Evolutionary conservation across 2,888 invertebrate genomes (phyloP), one percentile per base, ranked within the genome.

Genomic region (Xanthorhoe spadicearia): DNA sequence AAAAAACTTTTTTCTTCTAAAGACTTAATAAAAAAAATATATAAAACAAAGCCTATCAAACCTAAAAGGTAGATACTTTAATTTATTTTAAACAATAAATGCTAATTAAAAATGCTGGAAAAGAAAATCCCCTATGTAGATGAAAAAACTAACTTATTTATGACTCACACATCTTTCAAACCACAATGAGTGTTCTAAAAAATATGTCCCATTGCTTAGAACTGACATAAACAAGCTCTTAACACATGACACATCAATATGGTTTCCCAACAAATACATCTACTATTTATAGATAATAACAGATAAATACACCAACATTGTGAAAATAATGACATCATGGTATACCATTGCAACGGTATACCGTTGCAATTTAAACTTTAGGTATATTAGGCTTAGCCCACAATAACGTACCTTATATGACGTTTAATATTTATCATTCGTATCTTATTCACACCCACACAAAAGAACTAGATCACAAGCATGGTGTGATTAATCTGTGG

Each of bases 371-470:
- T 6, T 15, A 17, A 48, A 48, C 43, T 46, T 46, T 46, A 17
- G 48, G 48, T 17, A 48, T 1, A 48, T 17, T 17, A 2, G 32
- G 59, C 28, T 48, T 56, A 23, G 19, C 32, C 49, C 51, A 55
- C 18, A 56, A 38, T 48, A 35, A 54, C 50, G 53, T 65, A 63
- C 65, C 73, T 69, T 66, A 60, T 68, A 63, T 77, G 73, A 80
- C 81, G 82, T 77, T 72, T 77, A 61, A 23, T 23, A 23, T 3
- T 23, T 15, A 66, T 70, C 78, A 78, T 82, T 79, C 82, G 83
- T 72, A 79, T 70, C 81, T 78, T 83, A 82, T 83, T 82, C 83
- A 82, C 80, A 66, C 52, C 56, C 70, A 76, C 58, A 66, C 67
- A 67, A 32, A 49, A 69, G 32, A 48, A 56, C 52, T 28, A 32